A percentile compares a stretch with the other conserved stretches of the same genome.
These are phyloP conservation scores for Mustelus asterias DNA, from an alignment of 2,113 vertebrate species.

Conservation along the genomic window DNA sequence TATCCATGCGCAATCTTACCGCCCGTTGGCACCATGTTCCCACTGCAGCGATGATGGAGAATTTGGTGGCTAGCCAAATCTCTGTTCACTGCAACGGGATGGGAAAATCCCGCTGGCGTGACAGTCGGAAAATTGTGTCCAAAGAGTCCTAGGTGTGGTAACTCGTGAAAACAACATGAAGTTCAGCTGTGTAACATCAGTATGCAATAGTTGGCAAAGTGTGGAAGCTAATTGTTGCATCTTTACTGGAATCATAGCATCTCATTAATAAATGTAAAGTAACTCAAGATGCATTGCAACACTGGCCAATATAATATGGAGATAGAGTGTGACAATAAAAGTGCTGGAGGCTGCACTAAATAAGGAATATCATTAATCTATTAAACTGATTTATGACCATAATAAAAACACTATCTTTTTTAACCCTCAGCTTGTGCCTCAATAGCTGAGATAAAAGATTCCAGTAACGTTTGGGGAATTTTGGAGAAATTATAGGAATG, in stretches of 20 bases:
- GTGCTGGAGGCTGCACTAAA: neutral
- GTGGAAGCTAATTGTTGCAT: neutral
- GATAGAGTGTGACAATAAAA: neutral
- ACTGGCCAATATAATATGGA: neutral
- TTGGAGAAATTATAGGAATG: neutral
- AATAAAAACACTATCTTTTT: neutral
- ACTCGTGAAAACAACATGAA: neutral
- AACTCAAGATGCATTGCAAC: neutral
- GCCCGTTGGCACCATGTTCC: too few relatives aligned
- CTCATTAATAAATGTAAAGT: neutral
- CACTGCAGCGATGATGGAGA: too few relatives aligned
- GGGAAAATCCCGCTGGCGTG: too few relatives aligned
- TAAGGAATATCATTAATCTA: too few relatives aligned
- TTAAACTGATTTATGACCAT: neutral
- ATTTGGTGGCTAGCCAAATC: too few relatives aligned
- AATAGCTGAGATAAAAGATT: neutral
- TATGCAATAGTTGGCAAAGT: neutral
- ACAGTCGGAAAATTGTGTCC: too few relatives aligned
- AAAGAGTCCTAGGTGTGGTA: neutral
- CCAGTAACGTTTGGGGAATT: neutral
- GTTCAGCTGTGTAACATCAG: neutral
- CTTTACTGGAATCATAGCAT: neutral
- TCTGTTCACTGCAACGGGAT: too few relatives aligned
- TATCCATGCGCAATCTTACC: too few relatives aligned
- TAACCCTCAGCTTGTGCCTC: neutral